Evolutionary conservation across 2,797 vertebrate species (phyloP).

Genomic region (Poeciliopsis gracilis): DNA sequence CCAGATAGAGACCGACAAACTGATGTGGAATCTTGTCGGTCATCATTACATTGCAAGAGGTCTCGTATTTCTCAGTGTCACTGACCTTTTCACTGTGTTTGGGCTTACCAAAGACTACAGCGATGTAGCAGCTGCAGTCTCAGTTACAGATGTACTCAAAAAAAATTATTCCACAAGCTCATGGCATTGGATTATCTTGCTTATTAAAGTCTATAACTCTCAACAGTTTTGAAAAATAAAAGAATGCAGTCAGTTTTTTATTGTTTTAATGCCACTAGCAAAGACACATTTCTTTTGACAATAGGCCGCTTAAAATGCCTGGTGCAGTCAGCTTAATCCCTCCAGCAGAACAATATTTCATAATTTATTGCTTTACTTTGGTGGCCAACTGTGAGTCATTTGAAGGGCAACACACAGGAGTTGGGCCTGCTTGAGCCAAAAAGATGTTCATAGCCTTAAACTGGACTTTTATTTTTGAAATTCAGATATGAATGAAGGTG

Average conservation of each 20-base stretch:
- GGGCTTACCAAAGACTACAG: constrained; percentile 17
- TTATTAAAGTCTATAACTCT: background rate
- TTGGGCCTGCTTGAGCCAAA: constrained; percentile 50
- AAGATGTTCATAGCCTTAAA: background rate
- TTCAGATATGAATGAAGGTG: background rate
- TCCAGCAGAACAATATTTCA: constrained; percentile 28
- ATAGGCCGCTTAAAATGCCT: constrained; percentile 39
- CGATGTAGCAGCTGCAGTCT: background rate
- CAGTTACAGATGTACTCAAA: constrained; percentile 25
- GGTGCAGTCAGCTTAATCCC: constrained; percentile 19
- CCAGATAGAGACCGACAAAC: constrained; percentile 22
- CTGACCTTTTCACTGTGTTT: constrained; percentile 36
- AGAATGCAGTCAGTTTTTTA: constrained; percentile 14
- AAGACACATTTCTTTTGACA: constrained; percentile 46
- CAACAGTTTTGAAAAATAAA: constrained; percentile 8
- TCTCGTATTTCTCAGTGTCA: constrained; percentile 44
- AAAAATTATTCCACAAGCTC: background rate
- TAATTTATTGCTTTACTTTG: constrained; percentile 58
- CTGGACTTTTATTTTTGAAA: background rate
- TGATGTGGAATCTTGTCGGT: constrained; percentile 50
- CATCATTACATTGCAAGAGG: constrained; percentile 56
- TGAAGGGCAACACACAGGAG: constrained; percentile 48
- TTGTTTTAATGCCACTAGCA: constrained; percentile 26
- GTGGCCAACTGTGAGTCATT: constrained; percentile 52
- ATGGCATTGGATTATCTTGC: constrained; percentile 12